Percentiles rank a stretch among this genome's conserved stretches.
phyloP scores from a whole-genome alignment of 2,888 invertebrate genomes.

The Salpingus planirostris region DNA sequence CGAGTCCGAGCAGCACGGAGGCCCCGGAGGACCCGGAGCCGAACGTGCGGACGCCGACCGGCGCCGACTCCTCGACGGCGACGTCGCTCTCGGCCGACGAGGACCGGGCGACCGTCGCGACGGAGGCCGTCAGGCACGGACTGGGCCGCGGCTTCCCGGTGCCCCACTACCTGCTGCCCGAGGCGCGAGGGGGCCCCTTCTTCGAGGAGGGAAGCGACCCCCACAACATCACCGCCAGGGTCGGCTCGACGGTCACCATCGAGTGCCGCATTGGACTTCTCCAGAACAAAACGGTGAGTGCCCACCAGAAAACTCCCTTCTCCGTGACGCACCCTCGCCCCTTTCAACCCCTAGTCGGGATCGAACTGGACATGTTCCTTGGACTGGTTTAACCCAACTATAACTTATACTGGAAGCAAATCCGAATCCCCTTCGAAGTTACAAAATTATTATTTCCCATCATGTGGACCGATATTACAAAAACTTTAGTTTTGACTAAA shows the following conservation, averaged over 20 bases:
- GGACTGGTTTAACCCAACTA: no score
- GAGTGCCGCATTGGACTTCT: conserved; percentile 53
- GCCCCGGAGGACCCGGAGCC: conserved; percentile 3
- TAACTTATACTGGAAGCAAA: no score
- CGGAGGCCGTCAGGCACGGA: conserved; percentile 27
- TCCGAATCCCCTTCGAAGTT: no score
- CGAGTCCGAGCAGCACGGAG: conserved; percentile 1
- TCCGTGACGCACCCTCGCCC: no score
- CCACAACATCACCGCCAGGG: conserved; percentile 48
- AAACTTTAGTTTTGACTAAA: no score
- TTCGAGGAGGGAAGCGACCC: conserved; percentile 51
- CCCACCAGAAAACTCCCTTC: no score
- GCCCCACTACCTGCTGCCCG: conserved; percentile 41
- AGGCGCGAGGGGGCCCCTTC: conserved; percentile 53
- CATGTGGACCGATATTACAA: no score
- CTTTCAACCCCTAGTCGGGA: no score
- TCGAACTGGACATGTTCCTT: no score
- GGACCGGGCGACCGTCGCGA: conserved; percentile 6
- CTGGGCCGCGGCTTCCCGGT: conserved; percentile 28
- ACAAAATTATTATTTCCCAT: no score
- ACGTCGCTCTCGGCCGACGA: conserved; percentile 3
- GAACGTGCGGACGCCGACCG: conserved; percentile 1
- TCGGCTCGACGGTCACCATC: conserved; percentile 49
- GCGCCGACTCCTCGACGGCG: conserved; percentile 1
- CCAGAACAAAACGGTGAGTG: conserved; percentile 50